Percentiles rank a stretch among this genome's conserved stretches.
phyloP scores from a whole-genome alignment of 2,113 vertebrate genomes.

The Corvus moneduloides region DNA sequence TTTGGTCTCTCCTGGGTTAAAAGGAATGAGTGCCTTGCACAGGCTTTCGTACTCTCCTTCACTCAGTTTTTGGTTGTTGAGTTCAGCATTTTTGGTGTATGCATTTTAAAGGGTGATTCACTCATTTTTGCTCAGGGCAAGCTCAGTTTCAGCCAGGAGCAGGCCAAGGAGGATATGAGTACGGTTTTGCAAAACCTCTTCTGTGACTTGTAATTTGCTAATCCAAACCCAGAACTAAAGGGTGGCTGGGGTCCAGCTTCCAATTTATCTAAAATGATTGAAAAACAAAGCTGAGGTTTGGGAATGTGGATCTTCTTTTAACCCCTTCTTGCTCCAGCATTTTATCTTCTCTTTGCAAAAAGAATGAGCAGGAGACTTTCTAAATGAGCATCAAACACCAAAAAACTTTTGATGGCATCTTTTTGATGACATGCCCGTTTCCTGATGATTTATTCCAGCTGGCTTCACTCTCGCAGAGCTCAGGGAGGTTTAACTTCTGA shows the following conservation, averaged over 20 bases:
- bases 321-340: background rate
- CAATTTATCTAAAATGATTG: background rate
- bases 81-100: conserved; percentile 27
- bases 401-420: background rate
- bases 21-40: background rate
- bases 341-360: background rate
- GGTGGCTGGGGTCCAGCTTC: background rate
- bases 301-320: background rate
- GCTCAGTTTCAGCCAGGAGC: background rate
- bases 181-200: conserved; percentile 38
- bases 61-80: conserved; percentile 4
- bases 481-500: background rate
- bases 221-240: conserved; percentile 16
- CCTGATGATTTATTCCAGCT: background rate
- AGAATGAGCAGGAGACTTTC: background rate
- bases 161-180: conserved; percentile 14
- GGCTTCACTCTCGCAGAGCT: background rate
- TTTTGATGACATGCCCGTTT: background rate
- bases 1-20: background rate
- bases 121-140: conserved; percentile 8
- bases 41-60: background rate
- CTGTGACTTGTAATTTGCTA: conserved; percentile 12
- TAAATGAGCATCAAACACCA: background rate
- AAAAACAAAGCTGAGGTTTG: background rate
- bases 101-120: background rate